Conservation (phyloP, 2,797 vertebrate species). For the Chiroxiphia lanceolata region DNA sequence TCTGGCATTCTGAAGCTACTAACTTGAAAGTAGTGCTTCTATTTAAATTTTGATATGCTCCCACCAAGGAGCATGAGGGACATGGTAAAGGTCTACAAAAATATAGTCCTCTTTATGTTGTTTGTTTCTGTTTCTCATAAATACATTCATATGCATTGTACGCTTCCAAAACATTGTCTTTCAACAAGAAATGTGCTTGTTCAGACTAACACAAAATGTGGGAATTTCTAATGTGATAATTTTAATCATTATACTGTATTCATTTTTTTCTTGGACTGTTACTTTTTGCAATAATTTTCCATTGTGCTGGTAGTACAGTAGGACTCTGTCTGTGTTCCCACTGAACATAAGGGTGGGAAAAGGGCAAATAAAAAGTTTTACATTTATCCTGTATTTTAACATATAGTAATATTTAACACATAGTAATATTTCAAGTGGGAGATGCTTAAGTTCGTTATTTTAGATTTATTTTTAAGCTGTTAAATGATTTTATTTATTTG, state of each 20-base stretch:
- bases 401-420: neutral
- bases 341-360: neutral
- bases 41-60: neutral
- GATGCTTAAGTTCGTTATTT: neutral
- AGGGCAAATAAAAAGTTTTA: neutral
- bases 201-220: neutral
- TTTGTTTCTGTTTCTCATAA: slow-evolving; percentile 62
- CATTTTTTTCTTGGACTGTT: neutral
- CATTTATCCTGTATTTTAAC: neutral
- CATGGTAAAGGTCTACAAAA: neutral
- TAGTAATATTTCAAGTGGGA: neutral
- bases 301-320: neutral
- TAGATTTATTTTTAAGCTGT: neutral
- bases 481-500: slow-evolving; percentile 31
- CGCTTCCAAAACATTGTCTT: neutral
- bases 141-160: slow-evolving; percentile 26
- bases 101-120: neutral
- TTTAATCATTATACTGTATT: neutral
- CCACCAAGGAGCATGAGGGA: neutral
- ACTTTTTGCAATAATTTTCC: neutral
- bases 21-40: slow-evolving; percentile 29
- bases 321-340: neutral
- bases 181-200: slow-evolving; percentile 16
- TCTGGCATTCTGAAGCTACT: slow-evolving; percentile 42
- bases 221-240: neutral